Conservation (phyloP, 1,140 invertebrate genomes). For the Monomorium pharaonis region DNA sequence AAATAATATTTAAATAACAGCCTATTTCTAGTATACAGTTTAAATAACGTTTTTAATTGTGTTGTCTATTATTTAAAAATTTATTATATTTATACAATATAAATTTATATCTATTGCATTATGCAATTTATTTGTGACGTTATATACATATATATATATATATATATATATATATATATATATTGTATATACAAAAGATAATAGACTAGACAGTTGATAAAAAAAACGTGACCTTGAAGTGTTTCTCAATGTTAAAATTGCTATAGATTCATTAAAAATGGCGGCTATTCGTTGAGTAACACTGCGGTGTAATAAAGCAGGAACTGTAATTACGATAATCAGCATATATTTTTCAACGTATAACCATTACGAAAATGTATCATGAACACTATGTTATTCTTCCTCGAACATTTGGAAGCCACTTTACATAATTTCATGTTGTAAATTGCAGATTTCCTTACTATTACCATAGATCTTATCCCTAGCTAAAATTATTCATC, state of each 20-base stretch:
- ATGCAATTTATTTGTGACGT: background rate
- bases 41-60: no score
- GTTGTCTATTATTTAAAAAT: background rate
- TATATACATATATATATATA: no score
- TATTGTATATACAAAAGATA: no score
- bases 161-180: no score
- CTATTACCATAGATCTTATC: background rate
- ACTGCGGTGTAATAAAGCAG: background rate
- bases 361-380: background rate
- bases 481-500: background rate
- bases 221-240: background rate
- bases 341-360: background rate
- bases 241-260: background rate
- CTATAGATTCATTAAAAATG: background rate
- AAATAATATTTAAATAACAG: background rate
- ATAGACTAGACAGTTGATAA: background rate
- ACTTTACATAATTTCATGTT: background rate
- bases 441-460: background rate
- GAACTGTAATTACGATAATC: background rate
- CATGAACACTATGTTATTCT: background rate
- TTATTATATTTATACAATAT: background rate
- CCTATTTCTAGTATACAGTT: background rate
- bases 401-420: background rate
- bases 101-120: background rate
- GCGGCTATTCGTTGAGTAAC: background rate